Evolutionary conservation across 2,797 vertebrate genomes (phyloP).

Genomic region (Sebastes miniatus): DNA sequence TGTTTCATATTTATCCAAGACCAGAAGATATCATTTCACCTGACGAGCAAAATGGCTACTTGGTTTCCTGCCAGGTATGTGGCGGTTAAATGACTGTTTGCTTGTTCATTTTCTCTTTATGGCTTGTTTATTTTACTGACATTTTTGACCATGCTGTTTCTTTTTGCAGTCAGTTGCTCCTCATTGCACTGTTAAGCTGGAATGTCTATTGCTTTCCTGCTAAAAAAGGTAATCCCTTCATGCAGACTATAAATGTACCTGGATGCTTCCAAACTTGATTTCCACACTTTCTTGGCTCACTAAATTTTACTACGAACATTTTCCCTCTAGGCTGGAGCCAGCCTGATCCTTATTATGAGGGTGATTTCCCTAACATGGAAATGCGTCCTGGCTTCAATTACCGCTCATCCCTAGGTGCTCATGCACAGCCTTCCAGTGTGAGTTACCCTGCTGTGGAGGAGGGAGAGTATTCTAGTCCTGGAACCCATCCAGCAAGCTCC

Average conservation of each 20-base stretch:
- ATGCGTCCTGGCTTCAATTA: background rate
- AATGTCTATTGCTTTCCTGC: conserved; percentile 30
- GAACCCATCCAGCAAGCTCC: background rate
- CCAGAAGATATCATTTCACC: conserved; percentile 20
- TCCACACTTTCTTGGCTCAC: background rate
- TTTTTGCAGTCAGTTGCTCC: conserved; percentile 37
- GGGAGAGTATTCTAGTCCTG: background rate
- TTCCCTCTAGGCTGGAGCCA: conserved; percentile 10
- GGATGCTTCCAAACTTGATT: background rate
- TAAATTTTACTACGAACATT: background rate
- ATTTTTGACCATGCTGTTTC: background rate
- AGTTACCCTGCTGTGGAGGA: background rate
- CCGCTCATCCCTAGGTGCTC: background rate
- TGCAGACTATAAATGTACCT: background rate
- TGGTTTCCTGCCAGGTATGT: conserved; percentile 39
- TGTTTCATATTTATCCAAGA: conserved; percentile 38
- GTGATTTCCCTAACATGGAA: background rate
- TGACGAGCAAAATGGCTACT: conserved; percentile 41
- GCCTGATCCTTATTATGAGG: background rate
- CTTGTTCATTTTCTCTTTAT: background rate
- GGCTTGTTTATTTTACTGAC: background rate
- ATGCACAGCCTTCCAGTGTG: background rate
- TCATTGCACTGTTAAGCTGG: conserved; percentile 42
- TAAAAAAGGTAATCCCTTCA: conserved; percentile 25
- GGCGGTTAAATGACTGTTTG: background rate